phyloP scores from a whole-genome alignment of 64 coral and sea anemone genomes.

The Porites lutea region DNA sequence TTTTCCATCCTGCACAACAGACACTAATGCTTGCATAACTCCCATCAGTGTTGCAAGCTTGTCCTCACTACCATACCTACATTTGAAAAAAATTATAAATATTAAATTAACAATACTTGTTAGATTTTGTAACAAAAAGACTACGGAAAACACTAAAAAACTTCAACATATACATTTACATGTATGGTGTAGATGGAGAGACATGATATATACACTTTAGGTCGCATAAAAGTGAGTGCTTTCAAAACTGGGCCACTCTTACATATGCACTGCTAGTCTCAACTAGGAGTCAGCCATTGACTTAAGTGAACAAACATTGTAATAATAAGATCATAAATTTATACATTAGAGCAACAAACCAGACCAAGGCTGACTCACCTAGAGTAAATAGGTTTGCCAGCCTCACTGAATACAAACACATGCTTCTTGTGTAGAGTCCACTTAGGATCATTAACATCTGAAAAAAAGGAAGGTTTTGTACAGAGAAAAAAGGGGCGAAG shows the following conservation, averaged over 20 bases:
- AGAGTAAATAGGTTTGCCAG: constrained; percentile 99
- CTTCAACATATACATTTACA: too few species aligned
- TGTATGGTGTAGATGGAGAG: too few species aligned
- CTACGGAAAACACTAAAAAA: too few species aligned
- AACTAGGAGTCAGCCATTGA: too few species aligned
- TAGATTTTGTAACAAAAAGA: background rate
- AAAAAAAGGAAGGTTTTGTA: background rate
- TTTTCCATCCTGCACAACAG: constrained; percentile 91
- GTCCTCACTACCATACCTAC: constrained; percentile 97
- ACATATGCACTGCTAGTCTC: too few species aligned
- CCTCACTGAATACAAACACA: constrained; percentile 97
- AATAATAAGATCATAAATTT: too few species aligned
- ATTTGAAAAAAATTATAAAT: background rate
- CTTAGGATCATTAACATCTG: constrained; percentile 92
- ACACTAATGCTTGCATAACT: constrained; percentile 98
- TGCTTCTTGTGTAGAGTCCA: constrained; percentile 98
- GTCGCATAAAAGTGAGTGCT: too few species aligned
- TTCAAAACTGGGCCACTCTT: too few species aligned
- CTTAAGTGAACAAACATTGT: too few species aligned
- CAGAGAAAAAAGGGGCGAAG: too few species aligned
- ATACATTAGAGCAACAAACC: background rate
- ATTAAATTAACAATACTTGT: background rate
- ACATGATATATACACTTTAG: too few species aligned
- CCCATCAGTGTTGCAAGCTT: constrained; percentile 98
- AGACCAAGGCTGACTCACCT: constrained; percentile 54